These are phyloP conservation scores for Ichneumoninae sp. DNA, from an alignment of 2,888 invertebrate species.

Conservation along the genomic window DNA sequence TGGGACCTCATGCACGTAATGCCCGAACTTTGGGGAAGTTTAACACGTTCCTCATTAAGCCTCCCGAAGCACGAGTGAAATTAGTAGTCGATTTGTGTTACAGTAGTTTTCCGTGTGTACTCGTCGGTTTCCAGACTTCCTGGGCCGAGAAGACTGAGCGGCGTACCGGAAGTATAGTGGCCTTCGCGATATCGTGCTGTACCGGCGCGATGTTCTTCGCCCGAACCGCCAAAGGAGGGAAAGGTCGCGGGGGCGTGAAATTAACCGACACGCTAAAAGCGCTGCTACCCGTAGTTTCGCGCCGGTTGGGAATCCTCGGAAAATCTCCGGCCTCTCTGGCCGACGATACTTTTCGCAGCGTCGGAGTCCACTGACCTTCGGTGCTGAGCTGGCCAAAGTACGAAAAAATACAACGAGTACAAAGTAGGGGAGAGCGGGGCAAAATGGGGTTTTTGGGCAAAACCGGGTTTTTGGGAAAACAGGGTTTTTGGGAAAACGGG, in stretches of 20 bases:
- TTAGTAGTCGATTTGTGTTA: conserved; percentile 10
- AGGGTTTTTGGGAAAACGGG: too few relatives aligned
- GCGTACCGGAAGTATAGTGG: not conserved
- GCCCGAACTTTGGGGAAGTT: conserved; percentile 1
- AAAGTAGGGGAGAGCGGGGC: too few relatives aligned
- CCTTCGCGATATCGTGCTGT: not conserved
- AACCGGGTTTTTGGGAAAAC: too few relatives aligned
- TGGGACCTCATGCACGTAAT: not conserved
- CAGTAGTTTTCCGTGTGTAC: conserved; percentile 15
- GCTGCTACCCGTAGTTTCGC: conserved; percentile 7
- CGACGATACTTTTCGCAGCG: too few relatives aligned
- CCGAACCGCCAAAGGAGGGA: not conserved
- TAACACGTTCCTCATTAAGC: not conserved
- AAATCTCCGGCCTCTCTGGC: not conserved
- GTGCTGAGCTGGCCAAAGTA: too few relatives aligned
- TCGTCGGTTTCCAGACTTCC: conserved; percentile 5
- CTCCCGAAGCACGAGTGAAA: not conserved
- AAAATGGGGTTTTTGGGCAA: too few relatives aligned
- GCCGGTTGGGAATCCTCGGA: not conserved
- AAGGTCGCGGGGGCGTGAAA: conserved; percentile 71
- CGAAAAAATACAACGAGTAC: too few relatives aligned
- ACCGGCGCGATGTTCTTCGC: conserved; percentile 11
- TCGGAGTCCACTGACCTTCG: not conserved
- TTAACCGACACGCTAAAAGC: conserved; percentile 72
- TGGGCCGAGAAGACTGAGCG: not conserved